phyloP scores from a whole-genome alignment of 2,888 invertebrate species.

The Cataglyphis albicans region DNA sequence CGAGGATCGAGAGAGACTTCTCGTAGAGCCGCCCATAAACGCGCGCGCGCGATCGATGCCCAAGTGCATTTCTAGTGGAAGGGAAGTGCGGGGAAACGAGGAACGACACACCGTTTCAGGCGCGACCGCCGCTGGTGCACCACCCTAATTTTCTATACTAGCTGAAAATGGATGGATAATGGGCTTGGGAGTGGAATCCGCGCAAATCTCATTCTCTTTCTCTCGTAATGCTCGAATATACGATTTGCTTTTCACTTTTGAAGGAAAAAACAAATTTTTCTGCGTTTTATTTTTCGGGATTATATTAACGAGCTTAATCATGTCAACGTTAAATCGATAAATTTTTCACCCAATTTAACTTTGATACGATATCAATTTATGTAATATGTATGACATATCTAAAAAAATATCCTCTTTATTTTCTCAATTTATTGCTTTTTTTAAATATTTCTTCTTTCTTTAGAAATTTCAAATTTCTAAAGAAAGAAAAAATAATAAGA shows the following conservation, averaged over 20 bases:
- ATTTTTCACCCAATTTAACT: background rate
- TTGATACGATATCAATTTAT: background rate
- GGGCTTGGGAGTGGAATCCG: background rate
- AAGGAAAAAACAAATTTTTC: background rate
- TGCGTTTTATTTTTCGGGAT: background rate
- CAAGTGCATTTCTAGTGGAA: conserved; percentile 18
- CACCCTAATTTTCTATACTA: conserved; percentile 30
- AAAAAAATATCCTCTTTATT: background rate
- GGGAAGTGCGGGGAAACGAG: background rate
- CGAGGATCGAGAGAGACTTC: conserved; percentile 34
- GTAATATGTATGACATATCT: background rate
- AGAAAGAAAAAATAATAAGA: background rate
- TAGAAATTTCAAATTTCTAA: background rate
- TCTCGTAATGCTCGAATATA: background rate
- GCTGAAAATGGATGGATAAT: conserved; percentile 32
- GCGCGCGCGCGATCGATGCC: conserved; percentile 28
- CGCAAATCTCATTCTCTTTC: background rate
- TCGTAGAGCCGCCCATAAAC: conserved; percentile 15
- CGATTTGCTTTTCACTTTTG: background rate
- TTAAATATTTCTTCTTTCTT: background rate
- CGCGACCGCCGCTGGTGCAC: background rate
- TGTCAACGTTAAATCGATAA: background rate
- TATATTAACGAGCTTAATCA: background rate
- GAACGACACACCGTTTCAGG: conserved; percentile 17
- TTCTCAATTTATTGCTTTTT: background rate